A percentile compares a stretch with the other conserved stretches of the same genome.
These are phyloP conservation scores for Andrena trimmerana DNA, from an alignment of 2,888 invertebrate species.

Conservation along the genomic window DNA sequence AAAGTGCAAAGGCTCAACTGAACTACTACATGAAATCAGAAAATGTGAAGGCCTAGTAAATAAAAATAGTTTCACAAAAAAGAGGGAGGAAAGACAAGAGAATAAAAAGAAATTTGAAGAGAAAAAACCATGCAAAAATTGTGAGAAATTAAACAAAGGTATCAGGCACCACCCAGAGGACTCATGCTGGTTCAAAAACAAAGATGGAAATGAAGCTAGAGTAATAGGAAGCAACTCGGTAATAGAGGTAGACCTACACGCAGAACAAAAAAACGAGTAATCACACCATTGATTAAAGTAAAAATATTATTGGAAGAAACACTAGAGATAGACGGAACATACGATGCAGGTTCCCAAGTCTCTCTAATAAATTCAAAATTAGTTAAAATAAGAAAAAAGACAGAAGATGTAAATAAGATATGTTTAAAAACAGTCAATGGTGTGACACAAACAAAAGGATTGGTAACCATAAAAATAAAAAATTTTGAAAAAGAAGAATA, in stretches of 20 bases:
- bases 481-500: conserved; percentile 4
- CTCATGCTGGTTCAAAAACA: conserved; percentile 1
- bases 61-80: not conserved
- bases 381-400: not conserved
- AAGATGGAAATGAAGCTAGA: not conserved
- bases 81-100: not conserved
- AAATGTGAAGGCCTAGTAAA: not conserved
- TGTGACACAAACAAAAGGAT: not conserved
- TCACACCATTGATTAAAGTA: conserved; percentile 17
- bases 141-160: not conserved
- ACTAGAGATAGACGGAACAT: not conserved
- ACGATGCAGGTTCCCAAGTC: conserved; percentile 5
- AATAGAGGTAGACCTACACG: not conserved
- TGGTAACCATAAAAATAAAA: not conserved
- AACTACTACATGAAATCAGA: not conserved
- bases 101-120: not conserved
- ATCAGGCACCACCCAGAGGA: conserved; percentile 5
- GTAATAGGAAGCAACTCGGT: not conserved
- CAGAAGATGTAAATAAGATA: conserved; percentile 2
- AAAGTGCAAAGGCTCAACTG: not conserved
- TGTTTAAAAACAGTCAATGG: conserved; percentile 1
- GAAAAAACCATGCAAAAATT: conserved; percentile 8
- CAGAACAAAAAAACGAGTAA: conserved; percentile 3
- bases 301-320: conserved; percentile 1
- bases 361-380: conserved; percentile 11